Evolutionary conservation across 2,888 invertebrate genomes (phyloP).

Genomic region (Dimorphilus gyrociliatus): DNA sequence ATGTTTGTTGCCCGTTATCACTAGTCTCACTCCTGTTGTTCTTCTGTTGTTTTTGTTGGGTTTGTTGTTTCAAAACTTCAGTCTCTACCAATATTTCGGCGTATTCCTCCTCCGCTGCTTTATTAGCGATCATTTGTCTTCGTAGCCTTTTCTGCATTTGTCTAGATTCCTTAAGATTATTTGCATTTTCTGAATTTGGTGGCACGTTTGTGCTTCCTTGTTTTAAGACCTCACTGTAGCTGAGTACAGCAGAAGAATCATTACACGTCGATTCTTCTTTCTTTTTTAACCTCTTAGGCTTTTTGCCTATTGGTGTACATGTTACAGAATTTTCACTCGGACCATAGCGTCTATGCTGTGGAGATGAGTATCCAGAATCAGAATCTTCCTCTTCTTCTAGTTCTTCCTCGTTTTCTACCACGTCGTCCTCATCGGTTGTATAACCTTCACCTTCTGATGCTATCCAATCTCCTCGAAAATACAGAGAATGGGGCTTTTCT

Average conservation of each 20-base stretch:
- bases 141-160: conserved; percentile 23
- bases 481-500: conserved; percentile 22
- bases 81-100: conserved; percentile 35
- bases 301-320: conserved; percentile 17
- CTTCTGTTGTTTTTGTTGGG: conserved; percentile 17
- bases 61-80: conserved; percentile 26
- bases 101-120: conserved; percentile 32
- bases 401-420: too few species aligned
- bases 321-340: not conserved
- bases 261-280: too few species aligned
- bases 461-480: conserved; percentile 6
- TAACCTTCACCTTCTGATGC: not conserved
- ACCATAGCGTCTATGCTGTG: conserved; percentile 19
- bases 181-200: not conserved
- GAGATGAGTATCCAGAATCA: conserved; percentile 29
- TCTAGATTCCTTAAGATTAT: conserved; percentile 10
- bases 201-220: conserved; percentile 14
- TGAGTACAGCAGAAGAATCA: too few species aligned
- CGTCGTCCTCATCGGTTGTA: conserved; percentile 7
- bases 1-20: too few species aligned
- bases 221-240: conserved; percentile 22
- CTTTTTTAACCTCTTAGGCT: too few species aligned
- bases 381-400: conserved; percentile 17
- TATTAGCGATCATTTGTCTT: conserved; percentile 26
- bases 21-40: not conserved